Conservation (phyloP, 2,113 vertebrate species). For the Vidua chalybeata region DNA sequence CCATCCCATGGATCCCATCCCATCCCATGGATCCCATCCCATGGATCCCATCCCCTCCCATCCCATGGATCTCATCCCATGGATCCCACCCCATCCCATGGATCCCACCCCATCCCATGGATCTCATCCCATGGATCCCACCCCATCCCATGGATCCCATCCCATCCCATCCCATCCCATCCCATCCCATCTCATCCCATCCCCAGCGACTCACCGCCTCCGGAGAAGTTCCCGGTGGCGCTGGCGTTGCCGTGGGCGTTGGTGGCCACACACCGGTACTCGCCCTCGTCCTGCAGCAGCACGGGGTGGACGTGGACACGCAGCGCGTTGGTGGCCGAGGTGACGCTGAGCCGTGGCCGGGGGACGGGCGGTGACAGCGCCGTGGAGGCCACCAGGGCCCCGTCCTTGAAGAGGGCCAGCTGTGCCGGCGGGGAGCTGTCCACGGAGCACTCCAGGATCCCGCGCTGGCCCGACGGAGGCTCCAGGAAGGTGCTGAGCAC, state of each 20-base stretch:
- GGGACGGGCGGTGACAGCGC: fast-evolving
- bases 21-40: not conserved
- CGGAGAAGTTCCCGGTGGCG: not conserved
- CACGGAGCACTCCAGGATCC: slow-evolving; percentile 65
- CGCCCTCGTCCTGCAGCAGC: slow-evolving; percentile 65
- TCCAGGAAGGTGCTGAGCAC: slow-evolving; percentile 62
- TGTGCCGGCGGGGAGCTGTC: slow-evolving; percentile 66
- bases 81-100: too few relatives aligned
- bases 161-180: not conserved
- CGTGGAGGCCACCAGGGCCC: slow-evolving; percentile 45
- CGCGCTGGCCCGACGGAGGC: not conserved
- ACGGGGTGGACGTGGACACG: slow-evolving; percentile 42
- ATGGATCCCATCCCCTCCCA: not conserved
- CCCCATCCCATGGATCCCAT: too few relatives aligned
- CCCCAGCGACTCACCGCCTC: slow-evolving; percentile 43
- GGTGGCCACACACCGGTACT: slow-evolving; percentile 63
- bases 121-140: too few relatives aligned
- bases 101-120: too few relatives aligned
- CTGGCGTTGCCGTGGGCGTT: slow-evolving; percentile 58
- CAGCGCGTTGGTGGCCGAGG: slow-evolving; percentile 25
- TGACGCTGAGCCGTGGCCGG: not conserved
- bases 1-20: not conserved
- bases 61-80: not conserved
- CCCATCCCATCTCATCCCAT: not conserved
- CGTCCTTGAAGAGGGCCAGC: slow-evolving; percentile 41